phyloP scores from a whole-genome alignment of 1,140 invertebrate species.

The Brachionus rotundiformis region DNA sequence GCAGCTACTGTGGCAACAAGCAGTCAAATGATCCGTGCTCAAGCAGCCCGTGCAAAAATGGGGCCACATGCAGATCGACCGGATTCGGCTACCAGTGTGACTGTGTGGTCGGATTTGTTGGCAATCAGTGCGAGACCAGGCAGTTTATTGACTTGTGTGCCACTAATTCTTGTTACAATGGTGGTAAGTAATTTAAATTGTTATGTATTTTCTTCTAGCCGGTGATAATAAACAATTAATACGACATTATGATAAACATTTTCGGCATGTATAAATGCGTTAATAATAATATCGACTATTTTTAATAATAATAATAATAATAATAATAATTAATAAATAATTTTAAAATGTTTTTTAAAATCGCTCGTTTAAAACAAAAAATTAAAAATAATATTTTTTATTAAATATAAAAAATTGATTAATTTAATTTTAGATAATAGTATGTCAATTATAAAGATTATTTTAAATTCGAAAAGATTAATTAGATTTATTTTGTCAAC shows the following conservation, averaged over 20 bases:
- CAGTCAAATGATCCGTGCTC: constrained; percentile 17
- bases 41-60: constrained; percentile 11
- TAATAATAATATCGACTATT: not conserved
- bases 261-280: not conserved
- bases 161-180: constrained; percentile 47
- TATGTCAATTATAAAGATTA: no score
- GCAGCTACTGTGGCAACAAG: not conserved
- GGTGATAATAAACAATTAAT: constrained; percentile 6
- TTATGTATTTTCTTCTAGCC: not conserved
- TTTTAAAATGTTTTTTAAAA: constrained; percentile 1
- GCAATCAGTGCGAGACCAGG: constrained; percentile 71
- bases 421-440: no score
- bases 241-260: not conserved
- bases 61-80: constrained; percentile 52
- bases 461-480: no score
- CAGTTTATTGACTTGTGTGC: constrained; percentile 43
- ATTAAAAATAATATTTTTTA: no score
- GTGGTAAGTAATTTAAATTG: constrained; percentile 36
- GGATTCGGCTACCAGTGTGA: constrained; percentile 75
- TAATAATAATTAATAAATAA: constrained; percentile 24
- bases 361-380: not conserved
- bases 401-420: no score
- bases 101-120: constrained; percentile 72
- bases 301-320: constrained; percentile 1
- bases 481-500: no score